A percentile compares a stretch with the other conserved stretches of the same genome.
Evolutionary conservation across 1,140 invertebrate genomes (phyloP).

Genomic region (Drosophila mauritiana): DNA sequence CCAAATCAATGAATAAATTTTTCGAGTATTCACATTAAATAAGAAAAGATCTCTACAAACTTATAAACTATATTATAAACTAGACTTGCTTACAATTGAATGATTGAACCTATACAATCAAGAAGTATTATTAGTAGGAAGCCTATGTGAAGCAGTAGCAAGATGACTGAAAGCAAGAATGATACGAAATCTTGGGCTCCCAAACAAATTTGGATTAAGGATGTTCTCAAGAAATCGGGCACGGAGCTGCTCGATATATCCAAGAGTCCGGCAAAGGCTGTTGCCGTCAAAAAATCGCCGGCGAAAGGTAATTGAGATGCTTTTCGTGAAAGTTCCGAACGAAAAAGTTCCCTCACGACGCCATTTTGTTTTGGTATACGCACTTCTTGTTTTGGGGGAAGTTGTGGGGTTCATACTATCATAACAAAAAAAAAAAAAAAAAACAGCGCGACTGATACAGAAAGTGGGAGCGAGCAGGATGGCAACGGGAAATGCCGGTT

Average conservation of each 20-base stretch:
- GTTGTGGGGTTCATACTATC: constrained; percentile 21
- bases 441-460: neutral
- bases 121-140: constrained; percentile 17
- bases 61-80: too few relatives aligned
- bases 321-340: constrained; percentile 35
- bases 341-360: constrained; percentile 22
- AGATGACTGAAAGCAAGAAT: constrained; percentile 68
- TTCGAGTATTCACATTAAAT: constrained; percentile 4
- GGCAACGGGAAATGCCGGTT: constrained; percentile 49
- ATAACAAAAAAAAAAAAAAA: constrained; percentile 32
- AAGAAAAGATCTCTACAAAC: constrained; percentile 47
- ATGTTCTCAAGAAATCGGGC: constrained; percentile 78
- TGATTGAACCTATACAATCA: constrained; percentile 15
- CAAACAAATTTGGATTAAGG: constrained; percentile 81
- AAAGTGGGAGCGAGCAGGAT: constrained; percentile 2
- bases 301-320: constrained; percentile 64
- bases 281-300: constrained; percentile 35
- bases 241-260: constrained; percentile 76
- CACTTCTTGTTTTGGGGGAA: constrained; percentile 31
- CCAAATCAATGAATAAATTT: constrained; percentile 19
- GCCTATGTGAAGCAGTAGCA: constrained; percentile 15
- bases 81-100: neutral
- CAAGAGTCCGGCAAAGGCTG: constrained; percentile 48
- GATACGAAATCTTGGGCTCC: constrained; percentile 61
- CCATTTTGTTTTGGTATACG: constrained; percentile 80